Percentiles rank a stretch among this genome's conserved stretches.
Conservation (phyloP, 2,113 vertebrate species). For the Propithecus coquereli region DNA sequence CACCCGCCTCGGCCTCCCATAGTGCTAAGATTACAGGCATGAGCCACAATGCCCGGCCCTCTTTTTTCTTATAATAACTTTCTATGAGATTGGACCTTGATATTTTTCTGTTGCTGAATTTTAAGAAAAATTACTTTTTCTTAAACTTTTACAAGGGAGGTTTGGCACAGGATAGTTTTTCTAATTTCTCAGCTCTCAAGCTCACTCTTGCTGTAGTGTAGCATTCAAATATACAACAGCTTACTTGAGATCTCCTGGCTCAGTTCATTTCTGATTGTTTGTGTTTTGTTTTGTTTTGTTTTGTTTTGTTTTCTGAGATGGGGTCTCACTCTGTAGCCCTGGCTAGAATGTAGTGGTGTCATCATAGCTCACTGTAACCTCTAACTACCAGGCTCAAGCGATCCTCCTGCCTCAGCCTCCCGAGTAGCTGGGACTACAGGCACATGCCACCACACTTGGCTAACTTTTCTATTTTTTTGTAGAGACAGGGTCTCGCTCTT, state of each 20-base stretch:
- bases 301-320: not conserved
- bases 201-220: not conserved
- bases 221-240: not conserved
- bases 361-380: not conserved
- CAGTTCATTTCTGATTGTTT: not conserved
- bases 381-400: not conserved
- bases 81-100: not conserved
- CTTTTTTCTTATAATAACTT: not conserved
- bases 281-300: not conserved
- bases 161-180: not conserved
- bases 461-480: too few species aligned
- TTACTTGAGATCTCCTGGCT: not conserved
- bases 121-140: constrained; percentile 11
- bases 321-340: not conserved
- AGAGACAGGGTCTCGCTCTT: too few species aligned
- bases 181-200: not conserved
- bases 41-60: too few species aligned
- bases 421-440: too few species aligned
- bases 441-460: too few species aligned
- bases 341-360: not conserved
- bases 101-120: constrained; percentile 11
- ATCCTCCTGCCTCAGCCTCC: not conserved
- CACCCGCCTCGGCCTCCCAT: too few species aligned
- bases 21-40: too few species aligned
- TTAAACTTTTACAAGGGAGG: not conserved